Percentiles rank a stretch among this genome's conserved stretches.
Evolutionary conservation across 2,888 invertebrate genomes (phyloP).

Genomic region (Schizaphis graminum): DNA sequence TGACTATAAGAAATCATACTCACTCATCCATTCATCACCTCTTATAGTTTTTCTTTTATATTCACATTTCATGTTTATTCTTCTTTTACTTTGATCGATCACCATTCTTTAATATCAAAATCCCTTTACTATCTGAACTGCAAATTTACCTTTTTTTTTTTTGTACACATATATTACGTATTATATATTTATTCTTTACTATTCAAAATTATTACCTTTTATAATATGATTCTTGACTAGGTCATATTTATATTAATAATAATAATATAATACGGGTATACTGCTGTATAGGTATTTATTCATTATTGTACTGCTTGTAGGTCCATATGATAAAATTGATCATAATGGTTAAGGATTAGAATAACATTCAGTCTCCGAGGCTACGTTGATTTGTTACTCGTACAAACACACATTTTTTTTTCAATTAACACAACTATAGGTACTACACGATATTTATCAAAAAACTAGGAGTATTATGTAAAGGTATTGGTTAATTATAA

Average conservation of each 20-base stretch:
- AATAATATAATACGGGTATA: background rate
- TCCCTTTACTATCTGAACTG: background rate
- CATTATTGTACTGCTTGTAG: background rate
- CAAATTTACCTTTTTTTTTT: constrained; percentile 16
- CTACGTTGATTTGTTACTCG: background rate
- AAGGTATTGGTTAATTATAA: background rate
- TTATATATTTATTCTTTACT: background rate
- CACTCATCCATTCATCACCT: background rate
- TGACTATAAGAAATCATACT: background rate
- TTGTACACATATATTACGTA: background rate
- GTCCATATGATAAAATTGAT: background rate
- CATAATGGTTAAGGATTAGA: background rate
- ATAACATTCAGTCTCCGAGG: background rate
- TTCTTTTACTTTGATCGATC: constrained; percentile 5
- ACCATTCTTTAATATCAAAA: background rate
- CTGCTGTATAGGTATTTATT: background rate
- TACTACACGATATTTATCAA: background rate
- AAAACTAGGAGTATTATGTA: background rate
- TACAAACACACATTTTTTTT: background rate
- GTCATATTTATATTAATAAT: background rate
- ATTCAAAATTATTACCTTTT: constrained; percentile 21
- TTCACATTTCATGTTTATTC: constrained; percentile 9
- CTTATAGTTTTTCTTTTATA: background rate
- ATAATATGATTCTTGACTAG: background rate
- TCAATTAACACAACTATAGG: background rate